Evolutionary conservation across 2,888 invertebrate genomes (phyloP), one percentile per base, ranked within the genome.

Genomic region (Cheilosia vulpina): DNA sequence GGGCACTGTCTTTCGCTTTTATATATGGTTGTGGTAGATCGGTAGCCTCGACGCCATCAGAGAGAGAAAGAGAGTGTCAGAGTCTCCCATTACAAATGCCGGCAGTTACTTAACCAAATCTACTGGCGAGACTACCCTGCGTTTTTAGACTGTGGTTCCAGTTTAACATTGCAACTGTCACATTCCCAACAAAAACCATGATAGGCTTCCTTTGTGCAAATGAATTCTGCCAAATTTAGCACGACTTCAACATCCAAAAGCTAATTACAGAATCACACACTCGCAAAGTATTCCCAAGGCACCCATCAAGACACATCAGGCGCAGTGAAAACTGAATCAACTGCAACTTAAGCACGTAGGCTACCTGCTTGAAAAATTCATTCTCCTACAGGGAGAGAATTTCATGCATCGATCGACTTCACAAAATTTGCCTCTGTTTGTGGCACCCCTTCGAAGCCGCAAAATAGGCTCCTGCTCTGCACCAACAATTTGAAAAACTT

Each of bases 401-500:
- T 55, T 31, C 43, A 55, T 57, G 47, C 71, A 60, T 50, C 71
- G 50, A 71, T 27, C 50, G 38, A 11, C 38, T 38, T 38, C 13
- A 38, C 31, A 38, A 38, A 38, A 38, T 38, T 38, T 38, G n/a
- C n/a, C 45, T 38, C 38, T 7, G 38, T 38, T 13, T 3, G 38
- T 11, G 38, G 11, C 38, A 38, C 38, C 13, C 13, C 13, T 38
- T 2, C 15, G 27, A 55, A 43, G 15, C 15, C 31, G 2, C 53
- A 38, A 38, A 38, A 38, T 4, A 13, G 38, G 13, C 55, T 57
- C n/a, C 27, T 27, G 19, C 38, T 24, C 5, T 60, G 21, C 17
- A 6, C 7, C 17, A 7, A 47, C 15, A 60, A 71, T 60, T 60
- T 58, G 45, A 60, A 24, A 60, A 71, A 71, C 60, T 71, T 60